Evolutionary conservation across 2,113 vertebrate species (phyloP), one percentile per base, ranked within the genome.

Genomic region (Panurus biarmicus): DNA sequence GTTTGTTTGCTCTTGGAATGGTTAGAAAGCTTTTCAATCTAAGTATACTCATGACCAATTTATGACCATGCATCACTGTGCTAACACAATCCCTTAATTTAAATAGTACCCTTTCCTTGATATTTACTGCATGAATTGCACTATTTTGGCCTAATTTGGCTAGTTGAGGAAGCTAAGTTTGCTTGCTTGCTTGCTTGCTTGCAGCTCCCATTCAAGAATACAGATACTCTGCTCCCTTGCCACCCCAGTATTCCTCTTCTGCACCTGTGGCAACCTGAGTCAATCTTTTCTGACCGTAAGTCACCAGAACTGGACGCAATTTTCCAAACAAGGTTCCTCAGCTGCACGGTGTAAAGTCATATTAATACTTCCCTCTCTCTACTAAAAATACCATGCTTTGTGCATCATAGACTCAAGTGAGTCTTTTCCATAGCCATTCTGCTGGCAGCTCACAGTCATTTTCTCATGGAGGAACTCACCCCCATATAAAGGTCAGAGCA

Each of bases 291-390:
- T 90, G 67, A 87, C 45, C 6, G 1, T 61, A 94, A 94, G 71
- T 94, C 90, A 95, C 45, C 78, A 76, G 54, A 87, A 91, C 5
- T 15, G 54, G 83, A 76, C 1, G 4, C 70, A 70, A 66, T 95
- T 95, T 95, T 94, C 90, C 92, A 77, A 79, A 80, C 8, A 6
- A 85, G 22, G 78, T 84, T 85, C 90, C 71, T 87, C 44, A 83
- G 78, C 42, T 62, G 48, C n/a, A 22, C 62, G 50, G 36, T 57
- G 56, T 42, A 65, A 87, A 79, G 40, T 36, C 29, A 4, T 36
- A 14, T 25, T 40, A 93, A 57, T 79, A 95, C 87, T 91, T 94
- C 79, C 90, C 78, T 48, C 25, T 90, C 47, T 87, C 71, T 76
- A 73, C 92, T 87, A 93, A 95, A 94, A 96, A 93, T 85, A 91